Conservation (phyloP, 2,797 vertebrate species). For the Siniperca obscura region DNA sequence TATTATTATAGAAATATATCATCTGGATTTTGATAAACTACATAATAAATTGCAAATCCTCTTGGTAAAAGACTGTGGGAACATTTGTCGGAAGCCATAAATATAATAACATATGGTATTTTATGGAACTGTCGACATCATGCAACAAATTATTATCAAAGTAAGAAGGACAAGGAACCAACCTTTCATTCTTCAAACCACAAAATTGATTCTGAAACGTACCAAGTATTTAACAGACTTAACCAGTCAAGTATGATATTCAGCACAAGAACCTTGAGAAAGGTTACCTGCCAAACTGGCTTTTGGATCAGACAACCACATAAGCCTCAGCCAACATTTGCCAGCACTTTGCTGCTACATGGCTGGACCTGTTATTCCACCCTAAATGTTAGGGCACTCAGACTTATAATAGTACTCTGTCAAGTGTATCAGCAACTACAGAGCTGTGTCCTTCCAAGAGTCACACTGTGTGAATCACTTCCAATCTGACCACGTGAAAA, state of each 20-base stretch:
- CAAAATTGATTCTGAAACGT: background rate
- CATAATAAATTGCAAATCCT: background rate
- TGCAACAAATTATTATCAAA: background rate
- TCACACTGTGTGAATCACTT: conserved; percentile 45
- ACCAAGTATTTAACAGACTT: background rate
- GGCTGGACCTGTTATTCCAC: conserved; percentile 14
- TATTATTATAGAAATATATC: background rate
- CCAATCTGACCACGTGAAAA: conserved; percentile 66
- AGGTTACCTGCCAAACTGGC: background rate
- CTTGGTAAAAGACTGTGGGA: background rate
- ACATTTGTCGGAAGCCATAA: background rate
- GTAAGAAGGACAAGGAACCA: background rate
- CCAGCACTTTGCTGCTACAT: conserved; percentile 9
- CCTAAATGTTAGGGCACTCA: background rate
- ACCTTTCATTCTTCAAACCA: background rate
- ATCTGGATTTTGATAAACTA: background rate
- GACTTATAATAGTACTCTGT: conserved; percentile 33
- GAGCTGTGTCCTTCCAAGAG: conserved; percentile 45
- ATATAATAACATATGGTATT: background rate
- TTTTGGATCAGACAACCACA: conserved; percentile 2
- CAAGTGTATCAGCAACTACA: conserved; percentile 20
- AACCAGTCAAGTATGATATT: background rate
- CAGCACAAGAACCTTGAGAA: background rate
- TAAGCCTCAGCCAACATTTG: conserved; percentile 2
- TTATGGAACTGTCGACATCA: background rate